Percentiles rank a stretch among this genome's conserved stretches.
These are phyloP conservation scores for Euphydryas editha DNA, from an alignment of 2,888 invertebrate species.

Conservation along the genomic window DNA sequence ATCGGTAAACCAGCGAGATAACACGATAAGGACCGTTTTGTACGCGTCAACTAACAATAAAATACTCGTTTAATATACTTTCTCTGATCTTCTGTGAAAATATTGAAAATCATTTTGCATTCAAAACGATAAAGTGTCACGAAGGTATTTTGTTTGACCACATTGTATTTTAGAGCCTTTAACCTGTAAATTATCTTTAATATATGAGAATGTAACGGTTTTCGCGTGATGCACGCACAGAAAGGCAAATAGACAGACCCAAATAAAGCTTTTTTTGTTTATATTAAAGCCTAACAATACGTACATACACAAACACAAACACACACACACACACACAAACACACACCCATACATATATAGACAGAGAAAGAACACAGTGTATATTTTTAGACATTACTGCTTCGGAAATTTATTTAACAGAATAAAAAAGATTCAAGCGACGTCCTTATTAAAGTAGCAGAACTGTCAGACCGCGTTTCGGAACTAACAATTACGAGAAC, in stretches of 20 bases:
- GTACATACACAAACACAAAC: too few relatives aligned
- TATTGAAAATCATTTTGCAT: background rate
- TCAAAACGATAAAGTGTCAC: background rate
- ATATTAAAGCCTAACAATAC: too few relatives aligned
- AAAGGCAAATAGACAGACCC: too few relatives aligned
- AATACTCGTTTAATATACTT: conserved; percentile 15
- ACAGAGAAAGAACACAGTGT: too few relatives aligned
- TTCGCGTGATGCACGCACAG: too few relatives aligned
- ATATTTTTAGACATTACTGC: background rate
- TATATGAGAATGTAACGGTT: too few relatives aligned
- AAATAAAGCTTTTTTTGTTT: too few relatives aligned
- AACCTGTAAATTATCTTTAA: too few relatives aligned
- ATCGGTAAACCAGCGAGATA: conserved; percentile 27
- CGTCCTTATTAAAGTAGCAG: conserved; percentile 6
- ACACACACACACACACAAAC: too few relatives aligned
- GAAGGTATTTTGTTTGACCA: background rate
- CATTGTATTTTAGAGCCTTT: too few relatives aligned
- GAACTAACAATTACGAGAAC: conserved; percentile 23
- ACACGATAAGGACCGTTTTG: conserved; percentile 25
- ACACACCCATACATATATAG: too few relatives aligned
- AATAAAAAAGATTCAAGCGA: background rate
- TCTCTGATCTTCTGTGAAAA: conserved; percentile 11
- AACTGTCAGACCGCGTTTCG: conserved; percentile 16
- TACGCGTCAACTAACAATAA: conserved; percentile 25
- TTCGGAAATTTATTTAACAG: background rate